Conservation (phyloP, 2,113 vertebrate species). For the Cacatua alba region DNA sequence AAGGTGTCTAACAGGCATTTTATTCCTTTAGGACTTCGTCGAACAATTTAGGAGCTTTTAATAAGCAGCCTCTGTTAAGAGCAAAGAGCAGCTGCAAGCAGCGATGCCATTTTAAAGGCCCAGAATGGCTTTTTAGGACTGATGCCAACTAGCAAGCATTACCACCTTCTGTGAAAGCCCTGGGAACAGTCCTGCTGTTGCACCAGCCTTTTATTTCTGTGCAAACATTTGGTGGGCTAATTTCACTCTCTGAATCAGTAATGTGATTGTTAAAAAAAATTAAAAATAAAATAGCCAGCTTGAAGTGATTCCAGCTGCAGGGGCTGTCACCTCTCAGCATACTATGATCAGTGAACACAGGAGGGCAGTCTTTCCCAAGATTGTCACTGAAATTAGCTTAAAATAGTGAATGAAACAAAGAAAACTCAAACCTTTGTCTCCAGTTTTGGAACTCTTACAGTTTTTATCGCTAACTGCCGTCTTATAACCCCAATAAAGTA, state of each 20-base stretch:
- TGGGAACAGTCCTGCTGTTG: slow-evolving; percentile 29
- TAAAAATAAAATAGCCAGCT: not conserved
- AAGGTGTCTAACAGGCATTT: slow-evolving; percentile 55
- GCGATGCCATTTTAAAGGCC: slow-evolving; percentile 52
- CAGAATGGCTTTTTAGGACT: slow-evolving; percentile 65
- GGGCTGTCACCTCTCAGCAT: not conserved
- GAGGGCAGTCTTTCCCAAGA: slow-evolving; percentile 74
- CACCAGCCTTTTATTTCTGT: slow-evolving; percentile 49
- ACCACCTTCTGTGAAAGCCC: slow-evolving; percentile 50
- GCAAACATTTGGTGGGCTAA: slow-evolving; percentile 53
- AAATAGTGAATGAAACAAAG: slow-evolving; percentile 64
- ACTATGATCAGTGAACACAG: not conserved
- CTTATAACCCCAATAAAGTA: not conserved
- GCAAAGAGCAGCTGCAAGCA: slow-evolving; percentile 61
- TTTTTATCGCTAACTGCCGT: not conserved
- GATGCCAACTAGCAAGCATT: slow-evolving; percentile 60
- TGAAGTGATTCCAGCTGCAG: slow-evolving; percentile 7
- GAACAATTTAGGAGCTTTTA: slow-evolving; percentile 66
- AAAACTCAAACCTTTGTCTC: slow-evolving; percentile 36
- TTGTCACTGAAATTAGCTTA: not conserved
- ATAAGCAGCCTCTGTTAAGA: slow-evolving; percentile 59
- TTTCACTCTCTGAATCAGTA: slow-evolving; percentile 39
- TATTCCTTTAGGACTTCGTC: slow-evolving; percentile 51
- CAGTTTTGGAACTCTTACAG: not conserved
- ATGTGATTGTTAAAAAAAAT: not conserved